Evolutionary conservation across 2,888 invertebrate species (phyloP), one percentile per base, ranked within the genome.

Genomic region (Tenthredo livida): DNA sequence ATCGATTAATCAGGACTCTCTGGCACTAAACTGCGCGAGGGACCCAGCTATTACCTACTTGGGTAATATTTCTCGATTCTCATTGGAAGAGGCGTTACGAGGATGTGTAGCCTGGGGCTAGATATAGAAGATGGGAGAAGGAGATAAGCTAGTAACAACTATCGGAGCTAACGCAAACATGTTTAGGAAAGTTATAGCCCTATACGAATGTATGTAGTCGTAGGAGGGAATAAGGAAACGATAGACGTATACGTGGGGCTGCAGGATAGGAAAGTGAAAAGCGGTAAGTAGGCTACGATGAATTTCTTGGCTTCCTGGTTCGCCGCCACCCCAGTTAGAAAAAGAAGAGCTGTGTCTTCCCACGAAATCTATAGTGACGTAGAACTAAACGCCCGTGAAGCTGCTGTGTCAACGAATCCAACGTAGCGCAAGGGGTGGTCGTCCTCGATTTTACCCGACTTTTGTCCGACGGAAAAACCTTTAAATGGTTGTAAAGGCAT

Each of bases 341-440:
- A 80, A 61, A 58, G 61, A 37, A 50, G 61, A 80, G 21, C 58
- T 61, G 58, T 58, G 58, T 61, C 58, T 58, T 61, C 40, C 37
- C 12, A 9, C 37, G 80, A 61, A 80, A 80, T 61, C 80, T 80
- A 80, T 80, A 58, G n/a, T 80, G 80, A 80, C 80, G 61, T 61
- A 12, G 80, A 80, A 80, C 80, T 80, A 80, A 80, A 80, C 80
- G 80, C 61, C 80, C 80, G 80, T 40, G 80, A 80, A 80, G 58
- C 80, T 80, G 80, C 80, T 80, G 80, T 80, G 80, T 80, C 80
- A 80, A 80, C 80, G 61, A 61, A 80, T 80, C 80, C 50, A 80
- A 58, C 37, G 58, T 25, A 50, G 50, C 37, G 58, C 40, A 33
- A 61, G 61, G 58, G 80, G 77, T 58, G 50, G 80, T 77, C 40